Conservation (phyloP, 92 coral and sea anemone genomes). For the Siderastrea radians region DNA sequence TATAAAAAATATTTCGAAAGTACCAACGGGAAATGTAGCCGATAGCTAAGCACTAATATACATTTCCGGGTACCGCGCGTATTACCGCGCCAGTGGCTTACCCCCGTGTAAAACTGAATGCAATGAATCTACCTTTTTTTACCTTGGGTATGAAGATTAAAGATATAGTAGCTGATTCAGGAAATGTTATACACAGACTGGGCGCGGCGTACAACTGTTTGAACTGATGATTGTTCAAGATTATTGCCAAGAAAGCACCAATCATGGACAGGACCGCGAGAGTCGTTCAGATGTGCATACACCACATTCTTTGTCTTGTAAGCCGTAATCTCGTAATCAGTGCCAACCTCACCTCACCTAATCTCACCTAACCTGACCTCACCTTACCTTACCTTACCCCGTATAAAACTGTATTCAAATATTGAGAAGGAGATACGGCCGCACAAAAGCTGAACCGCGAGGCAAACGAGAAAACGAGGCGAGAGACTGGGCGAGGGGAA, state of each 20-base stretch:
- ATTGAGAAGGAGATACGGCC: no score
- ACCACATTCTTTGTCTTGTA: conserved; percentile 94
- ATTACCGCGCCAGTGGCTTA: neutral
- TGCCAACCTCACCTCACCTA: conserved; percentile 43
- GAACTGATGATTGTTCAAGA: conserved; percentile 69
- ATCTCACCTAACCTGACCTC: no score
- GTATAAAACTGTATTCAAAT: no score
- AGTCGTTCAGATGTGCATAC: conserved; percentile 96
- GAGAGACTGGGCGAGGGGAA: no score
- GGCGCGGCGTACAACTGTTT: conserved; percentile 78
- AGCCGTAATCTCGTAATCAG: conserved; percentile 74
- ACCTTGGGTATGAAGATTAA: conserved; percentile 95
- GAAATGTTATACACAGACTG: conserved; percentile 86
- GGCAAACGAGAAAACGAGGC: no score
- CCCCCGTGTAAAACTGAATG: no score
- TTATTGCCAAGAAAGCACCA: conserved; percentile 83
- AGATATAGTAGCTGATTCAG: conserved; percentile 85
- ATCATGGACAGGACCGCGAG: conserved; percentile 79
- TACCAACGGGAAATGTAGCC: no score
- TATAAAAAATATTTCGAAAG: no score
- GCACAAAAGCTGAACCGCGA: no score
- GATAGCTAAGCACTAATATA: no score
- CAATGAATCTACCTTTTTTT: neutral
- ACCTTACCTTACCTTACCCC: no score
- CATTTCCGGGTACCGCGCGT: neutral